Evolutionary conservation across 2,113 vertebrate genomes (phyloP).

Genomic region (Lota lota): DNA sequence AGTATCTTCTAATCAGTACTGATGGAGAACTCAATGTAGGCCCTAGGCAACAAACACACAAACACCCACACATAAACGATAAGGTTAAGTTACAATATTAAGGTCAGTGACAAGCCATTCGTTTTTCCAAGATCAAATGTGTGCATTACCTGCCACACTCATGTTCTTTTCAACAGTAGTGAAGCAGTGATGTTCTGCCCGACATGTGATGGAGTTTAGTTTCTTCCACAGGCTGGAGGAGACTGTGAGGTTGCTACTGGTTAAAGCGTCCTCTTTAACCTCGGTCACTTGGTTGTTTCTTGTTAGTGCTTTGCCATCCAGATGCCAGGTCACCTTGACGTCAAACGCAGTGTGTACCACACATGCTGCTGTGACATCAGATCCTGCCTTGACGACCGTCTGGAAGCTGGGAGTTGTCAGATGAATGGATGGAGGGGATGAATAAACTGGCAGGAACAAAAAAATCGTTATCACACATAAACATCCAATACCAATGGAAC

Average conservation of each 20-base stretch:
- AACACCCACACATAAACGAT: no score
- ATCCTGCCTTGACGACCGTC: background rate
- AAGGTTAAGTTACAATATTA: no score
- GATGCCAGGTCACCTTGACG: slow-evolving; percentile 44
- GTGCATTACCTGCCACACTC: slow-evolving; percentile 21
- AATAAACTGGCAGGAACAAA: slow-evolving; percentile 26
- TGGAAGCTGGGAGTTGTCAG: slow-evolving; percentile 47
- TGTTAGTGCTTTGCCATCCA: fast-evolving
- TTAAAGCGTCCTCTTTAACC: background rate
- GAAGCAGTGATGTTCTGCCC: slow-evolving; percentile 61
- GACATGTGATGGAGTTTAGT: slow-evolving; percentile 38
- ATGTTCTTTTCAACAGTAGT: background rate
- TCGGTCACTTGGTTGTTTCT: fast-evolving
- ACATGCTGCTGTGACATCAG: slow-evolving; percentile 38
- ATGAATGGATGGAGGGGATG: slow-evolving; percentile 12
- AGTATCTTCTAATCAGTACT: no score
- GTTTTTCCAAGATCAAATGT: no score
- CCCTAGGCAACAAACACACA: no score
- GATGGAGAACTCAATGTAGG: no score
- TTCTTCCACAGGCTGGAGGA: slow-evolving; percentile 17
- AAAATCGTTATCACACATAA: background rate
- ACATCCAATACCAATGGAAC: no score
- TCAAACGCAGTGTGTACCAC: slow-evolving; percentile 27
- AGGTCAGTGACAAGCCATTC: no score
- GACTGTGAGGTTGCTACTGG: slow-evolving; percentile 27